phyloP scores from a whole-genome alignment of 37 sponge, comb jelly and placozoan genomes.

The Crambe crambe region DNA sequence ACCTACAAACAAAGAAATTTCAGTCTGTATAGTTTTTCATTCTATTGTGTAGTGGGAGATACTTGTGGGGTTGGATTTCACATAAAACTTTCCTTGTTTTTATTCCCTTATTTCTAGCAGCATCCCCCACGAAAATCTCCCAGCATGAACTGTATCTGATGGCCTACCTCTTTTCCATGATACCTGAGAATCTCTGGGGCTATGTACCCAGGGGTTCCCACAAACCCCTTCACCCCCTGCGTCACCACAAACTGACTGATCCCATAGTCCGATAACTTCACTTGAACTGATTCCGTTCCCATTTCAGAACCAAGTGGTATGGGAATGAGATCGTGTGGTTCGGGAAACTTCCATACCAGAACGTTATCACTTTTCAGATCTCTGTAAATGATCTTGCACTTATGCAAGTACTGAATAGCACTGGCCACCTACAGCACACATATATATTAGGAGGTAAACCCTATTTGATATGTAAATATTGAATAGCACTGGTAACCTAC shows the following conservation, averaged over 20 bases:
- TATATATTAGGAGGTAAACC: too few species aligned
- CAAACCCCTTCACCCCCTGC: slow-evolving; percentile 61
- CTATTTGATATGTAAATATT: too few species aligned
- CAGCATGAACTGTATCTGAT: background rate
- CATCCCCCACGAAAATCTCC: background rate
- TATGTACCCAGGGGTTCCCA: slow-evolving; percentile 87
- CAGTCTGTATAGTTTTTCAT: too few species aligned
- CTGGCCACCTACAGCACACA: slow-evolving; percentile 30
- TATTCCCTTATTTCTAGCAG: background rate
- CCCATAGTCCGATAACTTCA: slow-evolving; percentile 86
- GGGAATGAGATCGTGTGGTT: slow-evolving; percentile 42
- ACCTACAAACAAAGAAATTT: slow-evolving; percentile 34
- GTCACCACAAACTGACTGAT: slow-evolving; percentile 82
- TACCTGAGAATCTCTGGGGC: slow-evolving; percentile 88
- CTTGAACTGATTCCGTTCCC: slow-evolving; percentile 19
- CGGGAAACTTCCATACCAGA: slow-evolving; percentile 84
- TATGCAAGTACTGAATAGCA: slow-evolving; percentile 66
- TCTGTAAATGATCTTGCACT: slow-evolving; percentile 66
- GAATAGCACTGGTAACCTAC: background rate
- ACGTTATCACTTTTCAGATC: slow-evolving; percentile 88
- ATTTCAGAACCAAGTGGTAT: slow-evolving; percentile 7
- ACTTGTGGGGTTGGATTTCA: background rate
- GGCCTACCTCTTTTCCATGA: slow-evolving; percentile 47
- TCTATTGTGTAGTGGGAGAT: background rate
- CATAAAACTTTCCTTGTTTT: too few species aligned